Percentiles rank a stretch among this genome's conserved stretches.
Evolutionary conservation across 2,113 vertebrate species (phyloP).

Genomic region (Copsychus sechellarum): DNA sequence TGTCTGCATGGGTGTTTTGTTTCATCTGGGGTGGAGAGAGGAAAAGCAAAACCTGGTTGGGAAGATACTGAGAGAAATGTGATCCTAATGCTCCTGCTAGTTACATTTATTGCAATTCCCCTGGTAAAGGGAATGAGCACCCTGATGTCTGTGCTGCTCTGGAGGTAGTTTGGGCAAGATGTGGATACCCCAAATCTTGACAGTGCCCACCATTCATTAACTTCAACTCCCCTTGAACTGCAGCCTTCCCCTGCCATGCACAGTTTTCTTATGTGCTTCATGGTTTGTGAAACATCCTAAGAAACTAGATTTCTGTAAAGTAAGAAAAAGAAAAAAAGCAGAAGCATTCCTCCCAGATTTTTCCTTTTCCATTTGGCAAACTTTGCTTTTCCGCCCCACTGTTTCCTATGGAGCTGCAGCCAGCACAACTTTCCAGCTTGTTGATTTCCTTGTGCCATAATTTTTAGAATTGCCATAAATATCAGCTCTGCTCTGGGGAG

Average conservation of each 20-base stretch:
- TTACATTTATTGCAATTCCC: background rate
- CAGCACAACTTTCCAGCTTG: background rate
- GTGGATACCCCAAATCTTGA: background rate
- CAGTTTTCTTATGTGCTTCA: background rate
- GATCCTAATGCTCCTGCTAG: background rate
- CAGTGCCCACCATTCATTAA: background rate
- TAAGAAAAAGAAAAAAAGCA: background rate
- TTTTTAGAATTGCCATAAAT: conserved; percentile 23
- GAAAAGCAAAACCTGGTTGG: background rate
- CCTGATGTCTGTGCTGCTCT: background rate
- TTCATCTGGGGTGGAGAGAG: background rate
- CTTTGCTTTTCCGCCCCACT: background rate
- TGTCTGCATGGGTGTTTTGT: background rate
- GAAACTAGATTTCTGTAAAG: background rate
- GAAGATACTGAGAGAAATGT: background rate
- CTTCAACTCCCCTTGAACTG: background rate
- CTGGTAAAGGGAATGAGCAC: background rate
- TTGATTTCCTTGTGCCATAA: conserved; percentile 31
- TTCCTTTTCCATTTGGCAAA: conserved; percentile 26
- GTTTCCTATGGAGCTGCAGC: background rate
- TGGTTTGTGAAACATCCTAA: background rate
- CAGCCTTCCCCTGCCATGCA: background rate
- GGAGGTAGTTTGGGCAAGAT: background rate
- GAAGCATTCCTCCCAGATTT: background rate
- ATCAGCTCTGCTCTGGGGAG: background rate